Evolutionary conservation across 1,140 invertebrate species (phyloP), one percentile per base, ranked within the genome.

Genomic region (Akabosia matsudoensis): DNA sequence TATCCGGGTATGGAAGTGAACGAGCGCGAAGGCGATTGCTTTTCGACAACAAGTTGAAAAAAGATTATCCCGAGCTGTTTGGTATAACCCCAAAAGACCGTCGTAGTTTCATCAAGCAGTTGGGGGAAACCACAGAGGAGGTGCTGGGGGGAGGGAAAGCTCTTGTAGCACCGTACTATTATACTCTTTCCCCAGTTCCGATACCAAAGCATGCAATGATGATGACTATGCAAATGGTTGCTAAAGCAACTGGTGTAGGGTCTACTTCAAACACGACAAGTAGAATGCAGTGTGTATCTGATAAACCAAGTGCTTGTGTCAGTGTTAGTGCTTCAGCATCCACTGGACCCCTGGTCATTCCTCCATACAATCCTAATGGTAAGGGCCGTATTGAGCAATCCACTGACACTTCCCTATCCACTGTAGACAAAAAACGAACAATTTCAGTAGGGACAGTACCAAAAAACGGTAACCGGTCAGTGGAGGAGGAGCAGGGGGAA

Each of bases 61-160:
- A 76, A n/a, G 78, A 81, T 22, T 81, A 81, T 54, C 80, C 80
- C 2, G 80, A 81, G 74, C 28, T 81, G 33, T 81, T 81, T 61
- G 80, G 80, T 1, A 81, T 81, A n/a, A 79, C 77, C 7, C 80
- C 80, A 14, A 70, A 75, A 33, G 80, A 81, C 56, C 52, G 80
- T n/a, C 72, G 80, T 10, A 78, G 76, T 1, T 81, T 79, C n/a
- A 81, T 81, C 24, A 81, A 81, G 56, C 75, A 74, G 33, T 28
- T 81, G 7, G 80, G 71, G 1, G 70, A 77, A n/a, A 61, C 67
- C 3, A 22, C n/a, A 4, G 61, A 45, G 22, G 61, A 70, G 10
- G 30, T 2, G 0, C 30, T 45, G 33, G 67, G 67, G 28, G 22
- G 30, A 13, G 22, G 61, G 26, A 79, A 79, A 30, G 34, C 10